A percentile compares a stretch with the other conserved stretches of the same genome.
Conservation (phyloP, 1,140 invertebrate species). For the Cydia strobilella region DNA sequence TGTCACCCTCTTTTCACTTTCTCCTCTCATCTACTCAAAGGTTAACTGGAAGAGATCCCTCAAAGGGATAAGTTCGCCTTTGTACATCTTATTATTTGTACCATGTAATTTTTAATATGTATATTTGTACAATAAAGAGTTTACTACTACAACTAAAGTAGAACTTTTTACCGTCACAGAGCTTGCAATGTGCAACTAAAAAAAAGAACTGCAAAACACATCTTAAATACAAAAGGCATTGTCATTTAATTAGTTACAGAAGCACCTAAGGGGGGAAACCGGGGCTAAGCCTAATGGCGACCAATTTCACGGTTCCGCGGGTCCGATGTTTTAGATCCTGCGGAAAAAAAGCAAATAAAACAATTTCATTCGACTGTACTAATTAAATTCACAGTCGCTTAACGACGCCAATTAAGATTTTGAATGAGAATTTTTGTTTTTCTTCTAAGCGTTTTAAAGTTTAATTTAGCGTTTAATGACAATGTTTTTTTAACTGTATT, state of each 20-base stretch:
- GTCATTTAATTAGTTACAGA: constrained; percentile 7
- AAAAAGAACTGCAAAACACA: too few relatives aligned
- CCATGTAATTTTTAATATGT: too few relatives aligned
- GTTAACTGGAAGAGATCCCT: too few relatives aligned
- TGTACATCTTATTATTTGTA: too few relatives aligned
- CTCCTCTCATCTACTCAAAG: too few relatives aligned
- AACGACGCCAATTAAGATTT: constrained; percentile 18
- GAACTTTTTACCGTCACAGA: too few relatives aligned
- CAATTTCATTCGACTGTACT: constrained; percentile 16
- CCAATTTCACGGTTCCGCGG: constrained; percentile 4
- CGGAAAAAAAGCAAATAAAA: constrained; percentile 13
- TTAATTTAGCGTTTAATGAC: background rate
- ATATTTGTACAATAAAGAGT: too few relatives aligned
- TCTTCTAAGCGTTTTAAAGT: background rate
- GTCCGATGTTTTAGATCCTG: background rate
- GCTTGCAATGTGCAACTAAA: too few relatives aligned
- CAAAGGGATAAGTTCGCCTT: too few relatives aligned
- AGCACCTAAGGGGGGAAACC: background rate
- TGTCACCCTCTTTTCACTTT: too few relatives aligned
- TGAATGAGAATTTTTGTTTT: constrained; percentile 6
- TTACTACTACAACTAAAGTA: too few relatives aligned
- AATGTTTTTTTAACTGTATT: background rate
- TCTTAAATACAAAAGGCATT: too few relatives aligned
- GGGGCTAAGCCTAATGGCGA: constrained; percentile 6
- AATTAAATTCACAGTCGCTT: constrained; percentile 14